These are phyloP conservation scores for Ochlodes sylvanus DNA, from an alignment of 2,888 invertebrate species.

Conservation along the genomic window DNA sequence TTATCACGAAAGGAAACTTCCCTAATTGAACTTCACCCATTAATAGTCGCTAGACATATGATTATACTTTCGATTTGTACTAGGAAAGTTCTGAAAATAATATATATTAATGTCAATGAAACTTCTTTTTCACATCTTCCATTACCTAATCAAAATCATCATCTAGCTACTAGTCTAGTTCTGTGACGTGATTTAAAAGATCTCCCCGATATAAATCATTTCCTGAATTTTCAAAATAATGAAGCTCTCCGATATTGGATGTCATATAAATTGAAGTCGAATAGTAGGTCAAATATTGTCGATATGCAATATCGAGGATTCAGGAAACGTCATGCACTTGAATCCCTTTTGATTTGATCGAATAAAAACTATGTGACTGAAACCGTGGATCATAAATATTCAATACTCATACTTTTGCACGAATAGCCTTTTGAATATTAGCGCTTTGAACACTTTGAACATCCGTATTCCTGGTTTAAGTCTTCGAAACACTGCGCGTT, in stretches of 20 bases:
- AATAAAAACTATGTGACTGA: background rate
- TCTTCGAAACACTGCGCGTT: too few relatives aligned
- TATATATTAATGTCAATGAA: too few relatives aligned
- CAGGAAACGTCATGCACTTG: slow-evolving; percentile 5
- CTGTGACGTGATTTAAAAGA: background rate
- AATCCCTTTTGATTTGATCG: slow-evolving; percentile 6
- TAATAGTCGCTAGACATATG: too few relatives aligned
- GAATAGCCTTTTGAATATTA: too few relatives aligned
- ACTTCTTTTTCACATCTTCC: too few relatives aligned
- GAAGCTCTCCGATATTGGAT: slow-evolving; percentile 7
- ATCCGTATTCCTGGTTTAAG: too few relatives aligned
- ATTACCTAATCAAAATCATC: too few relatives aligned
- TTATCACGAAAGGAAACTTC: too few relatives aligned
- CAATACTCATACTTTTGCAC: background rate
- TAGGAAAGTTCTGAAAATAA: too few relatives aligned
- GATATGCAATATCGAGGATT: background rate
- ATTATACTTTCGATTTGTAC: too few relatives aligned
- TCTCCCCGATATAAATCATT: background rate
- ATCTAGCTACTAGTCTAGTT: background rate
- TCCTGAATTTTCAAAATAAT: slow-evolving; percentile 18
- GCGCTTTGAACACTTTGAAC: too few relatives aligned
- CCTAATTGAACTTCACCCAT: too few relatives aligned
- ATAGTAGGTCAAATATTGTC: slow-evolving; percentile 6
- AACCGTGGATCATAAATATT: slow-evolving; percentile 5
- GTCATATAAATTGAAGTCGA: slow-evolving; percentile 12